These are phyloP conservation scores for Pomatostomus ruficeps DNA, from an alignment of 2,113 vertebrate genomes.

Conservation along the genomic window DNA sequence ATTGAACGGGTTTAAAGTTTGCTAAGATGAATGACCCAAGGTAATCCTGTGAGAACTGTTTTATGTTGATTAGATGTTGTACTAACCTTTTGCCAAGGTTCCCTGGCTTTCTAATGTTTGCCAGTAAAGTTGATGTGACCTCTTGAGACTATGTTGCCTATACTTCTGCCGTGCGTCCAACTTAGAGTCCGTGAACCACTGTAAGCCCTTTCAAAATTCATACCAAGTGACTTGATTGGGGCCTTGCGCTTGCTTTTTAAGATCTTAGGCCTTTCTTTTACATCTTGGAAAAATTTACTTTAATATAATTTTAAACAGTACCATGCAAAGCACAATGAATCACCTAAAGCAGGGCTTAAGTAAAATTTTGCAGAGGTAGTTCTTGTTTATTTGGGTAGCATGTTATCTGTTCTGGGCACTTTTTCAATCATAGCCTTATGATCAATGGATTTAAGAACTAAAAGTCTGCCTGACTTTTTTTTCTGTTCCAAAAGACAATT, in stretches of 20 bases:
- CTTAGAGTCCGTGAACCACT: neutral
- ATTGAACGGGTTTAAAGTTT: neutral
- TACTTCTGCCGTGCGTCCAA: neutral
- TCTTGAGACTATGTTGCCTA: fast-evolving
- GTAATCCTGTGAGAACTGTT: neutral
- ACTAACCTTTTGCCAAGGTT: neutral
- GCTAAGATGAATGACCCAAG: neutral
- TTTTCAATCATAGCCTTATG: neutral
- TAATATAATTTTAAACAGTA: neutral
- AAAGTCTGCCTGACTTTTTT: neutral
- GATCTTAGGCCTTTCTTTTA: neutral
- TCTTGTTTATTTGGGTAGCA: neutral
- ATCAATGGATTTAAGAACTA: neutral
- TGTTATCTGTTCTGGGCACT: neutral
- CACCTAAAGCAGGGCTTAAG: neutral
- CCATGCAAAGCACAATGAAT: neutral
- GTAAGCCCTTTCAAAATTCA: neutral
- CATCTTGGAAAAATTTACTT: neutral
- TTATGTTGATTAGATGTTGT: neutral
- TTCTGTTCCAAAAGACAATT: neutral
- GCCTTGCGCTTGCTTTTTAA: fast-evolving
- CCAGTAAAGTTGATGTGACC: neutral
- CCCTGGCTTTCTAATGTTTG: neutral
- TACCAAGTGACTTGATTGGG: fast-evolving
- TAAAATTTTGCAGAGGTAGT: neutral